phyloP scores from a whole-genome alignment of 1,140 invertebrate genomes.

The Solenopsis invicta region DNA sequence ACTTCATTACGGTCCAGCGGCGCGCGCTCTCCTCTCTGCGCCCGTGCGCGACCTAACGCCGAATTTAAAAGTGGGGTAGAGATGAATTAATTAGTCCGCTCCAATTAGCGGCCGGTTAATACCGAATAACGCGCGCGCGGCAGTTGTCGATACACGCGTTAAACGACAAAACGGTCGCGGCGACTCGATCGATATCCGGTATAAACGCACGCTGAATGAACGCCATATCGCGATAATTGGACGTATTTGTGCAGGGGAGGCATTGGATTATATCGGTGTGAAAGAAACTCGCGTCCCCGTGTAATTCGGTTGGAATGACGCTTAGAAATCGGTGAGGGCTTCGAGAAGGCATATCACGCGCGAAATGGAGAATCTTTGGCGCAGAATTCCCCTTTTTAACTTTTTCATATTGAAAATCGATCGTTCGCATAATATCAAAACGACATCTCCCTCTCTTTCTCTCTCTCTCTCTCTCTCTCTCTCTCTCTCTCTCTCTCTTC shows the following conservation, averaged over 20 bases:
- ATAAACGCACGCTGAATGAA: conserved; percentile 45
- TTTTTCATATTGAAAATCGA: background rate
- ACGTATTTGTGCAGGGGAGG: conserved; percentile 29
- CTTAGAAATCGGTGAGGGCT: conserved; percentile 19
- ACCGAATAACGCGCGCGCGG: conserved; percentile 36
- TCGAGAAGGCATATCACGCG: background rate
- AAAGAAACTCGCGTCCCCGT: conserved; percentile 22
- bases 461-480: too few relatives aligned
- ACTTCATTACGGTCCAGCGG: conserved; percentile 52
- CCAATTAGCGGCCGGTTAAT: conserved; percentile 57
- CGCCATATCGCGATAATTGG: conserved; percentile 54
- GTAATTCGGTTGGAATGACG: conserved; percentile 14
- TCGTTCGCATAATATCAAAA: background rate
- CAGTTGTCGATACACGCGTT: conserved; percentile 54
- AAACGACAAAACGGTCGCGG: conserved; percentile 55
- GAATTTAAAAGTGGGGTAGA: conserved; percentile 60
- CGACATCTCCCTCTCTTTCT: too few relatives aligned
- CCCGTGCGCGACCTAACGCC: conserved; percentile 35
- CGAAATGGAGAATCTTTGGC: background rate
- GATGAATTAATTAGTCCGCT: conserved; percentile 60
- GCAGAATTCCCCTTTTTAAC: background rate
- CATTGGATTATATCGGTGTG: conserved; percentile 22
- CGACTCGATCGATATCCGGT: conserved; percentile 40
- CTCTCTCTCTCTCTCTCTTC: too few relatives aligned
- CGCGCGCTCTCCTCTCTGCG: background rate